A percentile compares a stretch with the other conserved stretches of the same genome.
Conservation (phyloP, 2,888 invertebrate genomes). For the Gastrophysa polygoni region DNA sequence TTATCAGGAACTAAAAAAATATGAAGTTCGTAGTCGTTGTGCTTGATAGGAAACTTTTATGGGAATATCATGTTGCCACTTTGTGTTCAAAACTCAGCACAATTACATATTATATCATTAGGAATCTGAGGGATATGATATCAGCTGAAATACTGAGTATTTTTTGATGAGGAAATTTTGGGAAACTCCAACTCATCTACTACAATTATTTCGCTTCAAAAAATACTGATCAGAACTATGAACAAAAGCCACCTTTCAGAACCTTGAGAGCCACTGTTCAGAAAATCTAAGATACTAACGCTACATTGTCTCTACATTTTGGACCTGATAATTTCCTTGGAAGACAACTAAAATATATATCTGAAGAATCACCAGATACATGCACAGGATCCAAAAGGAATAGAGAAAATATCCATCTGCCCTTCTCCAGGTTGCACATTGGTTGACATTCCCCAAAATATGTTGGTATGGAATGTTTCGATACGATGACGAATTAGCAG, state of each 20-base stretch:
- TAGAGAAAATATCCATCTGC: constrained; percentile 1
- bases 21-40: too few species aligned
- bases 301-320: constrained; percentile 2
- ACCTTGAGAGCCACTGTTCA: background rate
- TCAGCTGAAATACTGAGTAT: background rate
- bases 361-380: too few species aligned
- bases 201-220: too few species aligned
- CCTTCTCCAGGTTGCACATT: constrained; percentile 6
- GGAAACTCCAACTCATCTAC: background rate
- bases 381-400: constrained; percentile 1
- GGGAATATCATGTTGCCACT: too few species aligned
- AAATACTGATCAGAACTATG: background rate
- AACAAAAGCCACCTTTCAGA: background rate
- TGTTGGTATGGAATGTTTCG: background rate
- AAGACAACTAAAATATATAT: too few species aligned
- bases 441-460: constrained; percentile 5
- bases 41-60: too few species aligned
- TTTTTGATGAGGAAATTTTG: background rate
- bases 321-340: background rate
- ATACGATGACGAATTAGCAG: background rate
- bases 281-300: constrained; percentile 4
- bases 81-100: too few species aligned
- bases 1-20: too few species aligned
- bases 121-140: background rate
- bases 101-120: too few species aligned